These are phyloP conservation scores for Sphenodon punctatus DNA, from an alignment of 2,797 vertebrate genomes.

Conservation along the genomic window DNA sequence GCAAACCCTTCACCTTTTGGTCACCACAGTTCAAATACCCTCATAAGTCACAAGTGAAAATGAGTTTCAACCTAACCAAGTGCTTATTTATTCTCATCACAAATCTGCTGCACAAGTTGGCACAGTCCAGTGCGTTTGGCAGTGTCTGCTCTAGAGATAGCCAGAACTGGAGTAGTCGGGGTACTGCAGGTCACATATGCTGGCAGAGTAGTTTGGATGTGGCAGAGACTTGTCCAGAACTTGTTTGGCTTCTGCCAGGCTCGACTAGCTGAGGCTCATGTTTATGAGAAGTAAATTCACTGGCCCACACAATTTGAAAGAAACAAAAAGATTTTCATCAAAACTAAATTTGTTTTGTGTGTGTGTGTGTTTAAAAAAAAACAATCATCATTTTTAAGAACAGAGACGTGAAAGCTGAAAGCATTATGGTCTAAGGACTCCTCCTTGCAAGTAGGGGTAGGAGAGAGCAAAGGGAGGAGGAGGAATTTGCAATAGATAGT, in stretches of 20 bases:
- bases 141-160: constrained; percentile 35
- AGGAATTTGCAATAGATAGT: no score
- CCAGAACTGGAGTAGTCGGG: constrained; percentile 61
- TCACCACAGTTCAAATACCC: constrained; percentile 32
- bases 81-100: constrained; percentile 54
- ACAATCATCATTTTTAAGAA: no score
- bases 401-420: not conserved
- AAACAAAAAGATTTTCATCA: not conserved
- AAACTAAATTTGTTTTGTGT: no score
- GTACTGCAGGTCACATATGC: constrained; percentile 37
- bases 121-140: constrained; percentile 52
- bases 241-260: constrained; percentile 10
- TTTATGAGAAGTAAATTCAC: not conserved
- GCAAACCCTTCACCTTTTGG: constrained; percentile 44
- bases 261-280: not conserved
- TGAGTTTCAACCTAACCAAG: constrained; percentile 48
- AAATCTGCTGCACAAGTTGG: constrained; percentile 40
- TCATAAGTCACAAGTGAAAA: constrained; percentile 50
- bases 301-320: rapidly evolving
- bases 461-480: no score
- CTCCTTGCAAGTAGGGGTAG: no score
- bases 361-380: no score
- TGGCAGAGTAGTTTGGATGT: constrained; percentile 35
- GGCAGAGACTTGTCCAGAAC: constrained; percentile 41
- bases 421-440: no score